Evolutionary conservation across 2,888 invertebrate genomes (phyloP), one percentile per base, ranked within the genome.

Genomic region (Parnassius orleans): DNA sequence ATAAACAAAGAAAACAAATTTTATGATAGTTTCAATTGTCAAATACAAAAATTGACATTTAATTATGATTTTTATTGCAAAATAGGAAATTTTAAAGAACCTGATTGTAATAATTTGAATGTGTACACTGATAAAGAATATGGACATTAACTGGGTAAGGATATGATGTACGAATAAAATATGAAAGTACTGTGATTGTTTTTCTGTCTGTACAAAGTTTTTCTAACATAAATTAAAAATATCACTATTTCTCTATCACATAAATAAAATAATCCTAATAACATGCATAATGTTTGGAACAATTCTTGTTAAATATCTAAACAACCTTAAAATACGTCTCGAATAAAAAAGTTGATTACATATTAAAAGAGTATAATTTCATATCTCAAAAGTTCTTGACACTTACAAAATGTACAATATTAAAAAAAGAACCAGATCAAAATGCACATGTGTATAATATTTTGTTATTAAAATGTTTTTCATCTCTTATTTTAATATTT

Each of bases 171-270:
- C n/a, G 11, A 11, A 48, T 14, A 1, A 14, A 48, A 48, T 48
- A 7, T 33, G 9, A 41, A 41, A n/a, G n/a, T 12, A n/a, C 0
- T 11, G 41, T 41, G 9, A n/a, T 41, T 41, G 33, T 41, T 41
- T 41, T 52, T 11, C 19, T 64, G 14, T 60, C 44, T 53, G 44
- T 46, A 57, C 58, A 61, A 54, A 24, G 43, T 9, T 55, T 43
- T 47, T 61, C 47, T 58, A 58, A 58, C 12, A 51, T 61, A 65
- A 63, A 63, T 59, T 59, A 63, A 58, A 60, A 69, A 67, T 77
- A 78, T 76, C 69, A 78, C 77, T 81, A 80, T 53, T 51, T 42
- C 65, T 72, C 70, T 80, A 83, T 81, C 78, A 84, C 82, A 83
- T 80, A 74, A 77, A 76, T 69, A 68, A 76, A 10, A 54, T 63